Evolutionary conservation across 1,140 invertebrate species (phyloP).

Genomic region (Microplitis demolitor): DNA sequence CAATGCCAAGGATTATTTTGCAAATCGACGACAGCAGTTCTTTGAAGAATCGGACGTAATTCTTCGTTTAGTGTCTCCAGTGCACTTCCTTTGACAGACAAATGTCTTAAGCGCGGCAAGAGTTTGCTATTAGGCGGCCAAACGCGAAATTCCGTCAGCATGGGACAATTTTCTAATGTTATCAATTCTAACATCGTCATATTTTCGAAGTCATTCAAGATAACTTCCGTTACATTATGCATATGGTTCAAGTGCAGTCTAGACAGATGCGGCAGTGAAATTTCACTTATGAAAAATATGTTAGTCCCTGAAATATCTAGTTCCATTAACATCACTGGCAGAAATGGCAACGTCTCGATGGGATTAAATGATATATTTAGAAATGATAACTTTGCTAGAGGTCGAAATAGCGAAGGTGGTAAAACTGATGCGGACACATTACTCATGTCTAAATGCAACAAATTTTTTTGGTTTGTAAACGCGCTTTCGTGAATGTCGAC

Average conservation of each 20-base stretch:
- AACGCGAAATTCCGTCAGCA: slow-evolving; percentile 38
- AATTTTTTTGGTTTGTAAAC: slow-evolving; percentile 42
- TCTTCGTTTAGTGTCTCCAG: slow-evolving; percentile 42
- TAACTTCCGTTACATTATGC: slow-evolving; percentile 42
- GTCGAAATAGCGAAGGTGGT: slow-evolving; percentile 44
- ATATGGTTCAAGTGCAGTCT: slow-evolving; percentile 48
- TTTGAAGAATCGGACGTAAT: slow-evolving; percentile 48
- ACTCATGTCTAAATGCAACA: slow-evolving; percentile 47
- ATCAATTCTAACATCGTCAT: slow-evolving; percentile 46
- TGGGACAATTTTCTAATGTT: slow-evolving; percentile 41
- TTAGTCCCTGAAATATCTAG: slow-evolving; percentile 53
- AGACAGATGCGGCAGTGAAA: slow-evolving; percentile 43
- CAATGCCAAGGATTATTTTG: slow-evolving; percentile 59
- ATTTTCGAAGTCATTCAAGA: slow-evolving; percentile 53
- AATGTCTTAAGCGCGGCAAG: slow-evolving; percentile 44
- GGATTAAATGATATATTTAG: slow-evolving; percentile 54
- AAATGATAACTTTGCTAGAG: slow-evolving; percentile 42
- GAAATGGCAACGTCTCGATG: slow-evolving; percentile 43
- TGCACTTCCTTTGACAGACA: slow-evolving; percentile 45
- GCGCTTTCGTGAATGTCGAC: slow-evolving; percentile 51
- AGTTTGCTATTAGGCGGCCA: slow-evolving; percentile 36
- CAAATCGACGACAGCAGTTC: slow-evolving; percentile 46
- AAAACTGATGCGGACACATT: slow-evolving; percentile 48
- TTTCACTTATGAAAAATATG: slow-evolving; percentile 36
- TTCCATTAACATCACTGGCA: slow-evolving; percentile 42